Evolutionary conservation across 2,888 invertebrate genomes (phyloP), one percentile per base, ranked within the genome.

Genomic region (Colletes collaris): DNA sequence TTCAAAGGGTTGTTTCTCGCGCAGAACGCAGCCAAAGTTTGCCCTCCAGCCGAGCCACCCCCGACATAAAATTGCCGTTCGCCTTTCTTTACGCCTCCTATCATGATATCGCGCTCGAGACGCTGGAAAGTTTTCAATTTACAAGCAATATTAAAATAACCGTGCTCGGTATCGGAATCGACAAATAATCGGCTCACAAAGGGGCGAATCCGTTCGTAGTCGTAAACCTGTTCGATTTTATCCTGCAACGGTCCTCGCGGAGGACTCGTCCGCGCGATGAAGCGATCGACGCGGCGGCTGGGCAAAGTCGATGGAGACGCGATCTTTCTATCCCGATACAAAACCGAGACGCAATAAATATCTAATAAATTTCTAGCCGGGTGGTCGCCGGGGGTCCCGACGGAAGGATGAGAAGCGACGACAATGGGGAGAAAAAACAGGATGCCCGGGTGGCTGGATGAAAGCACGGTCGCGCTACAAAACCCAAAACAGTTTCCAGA

Each of bases 401-500:
- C 68, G 71, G 76, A 86, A 77, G 66, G 72, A 79, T 71, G 79
- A 81, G 86, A 46, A 76, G 81, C 65, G 64, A 40, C 56, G 72
- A 66, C 81, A 81, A 80, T 76, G 46, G 49, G 35, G 11, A 37
- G 11, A 59, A 56, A 66, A 81, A 59, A 76, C 58, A 79, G 74
- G 72, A 80, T 52, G 80, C 78, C 68, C 77, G 73, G 64, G 40
- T 74, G 76, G 76, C 64, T 79, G 82, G 71, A 88, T 83, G 84
- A 89, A 89, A 82, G 84, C 85, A 86, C 85, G 85, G 90, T 90
- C 87, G 85, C 88, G 90, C 90, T 90, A 90, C 91, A 90, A 90
- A 91, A 92, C 91, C 92, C 92, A 92, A 92, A 93, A 92, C 91
- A 92, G 90, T 92, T 90, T 89, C 90, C 88, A 87, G 85, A 87